A percentile compares a stretch with the other conserved stretches of the same genome.
phyloP scores from a whole-genome alignment of 2,888 invertebrate genomes.

The Craniophora ligustri region DNA sequence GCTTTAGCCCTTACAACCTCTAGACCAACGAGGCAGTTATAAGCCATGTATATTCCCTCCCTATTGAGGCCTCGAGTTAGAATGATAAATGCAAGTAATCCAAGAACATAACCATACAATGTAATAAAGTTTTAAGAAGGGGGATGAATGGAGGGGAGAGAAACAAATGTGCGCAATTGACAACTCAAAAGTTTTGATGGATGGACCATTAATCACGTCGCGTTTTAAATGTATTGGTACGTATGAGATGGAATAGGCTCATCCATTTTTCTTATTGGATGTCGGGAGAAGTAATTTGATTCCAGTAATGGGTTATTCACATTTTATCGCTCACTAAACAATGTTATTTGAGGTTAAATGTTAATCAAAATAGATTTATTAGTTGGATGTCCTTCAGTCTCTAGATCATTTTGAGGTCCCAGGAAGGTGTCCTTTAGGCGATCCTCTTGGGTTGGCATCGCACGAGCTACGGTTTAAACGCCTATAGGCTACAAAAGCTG shows the following conservation, averaged over 20 bases:
- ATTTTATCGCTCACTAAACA: not conserved
- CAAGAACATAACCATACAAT: slow-evolving; percentile 33
- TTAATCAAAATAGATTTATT: no score
- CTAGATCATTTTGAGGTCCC: no score
- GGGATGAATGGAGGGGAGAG: slow-evolving; percentile 9
- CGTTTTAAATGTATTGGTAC: slow-evolving; percentile 38
- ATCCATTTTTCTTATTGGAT: slow-evolving; percentile 11
- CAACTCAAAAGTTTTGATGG: slow-evolving; percentile 50
- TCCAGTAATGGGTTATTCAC: not conserved
- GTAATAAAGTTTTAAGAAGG: slow-evolving; percentile 44
- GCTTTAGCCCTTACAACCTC: no score
- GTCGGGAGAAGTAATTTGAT: slow-evolving; percentile 3
- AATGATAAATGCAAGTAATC: slow-evolving; percentile 46
- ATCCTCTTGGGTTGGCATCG: no score
- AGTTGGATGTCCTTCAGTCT: no score
- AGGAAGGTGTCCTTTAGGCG: no score
- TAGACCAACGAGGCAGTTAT: no score
- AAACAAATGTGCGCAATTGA: slow-evolving; percentile 55
- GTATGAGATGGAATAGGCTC: slow-evolving; percentile 25
- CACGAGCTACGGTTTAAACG: no score
- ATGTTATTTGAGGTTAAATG: no score
- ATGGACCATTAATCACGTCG: slow-evolving; percentile 41
- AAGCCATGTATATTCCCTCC: no score
- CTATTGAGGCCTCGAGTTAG: no score
- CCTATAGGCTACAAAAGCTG: no score